Base-by-base conservation (phyloP, 2,797 vertebrate species). In the Psittacula echo region DNA sequence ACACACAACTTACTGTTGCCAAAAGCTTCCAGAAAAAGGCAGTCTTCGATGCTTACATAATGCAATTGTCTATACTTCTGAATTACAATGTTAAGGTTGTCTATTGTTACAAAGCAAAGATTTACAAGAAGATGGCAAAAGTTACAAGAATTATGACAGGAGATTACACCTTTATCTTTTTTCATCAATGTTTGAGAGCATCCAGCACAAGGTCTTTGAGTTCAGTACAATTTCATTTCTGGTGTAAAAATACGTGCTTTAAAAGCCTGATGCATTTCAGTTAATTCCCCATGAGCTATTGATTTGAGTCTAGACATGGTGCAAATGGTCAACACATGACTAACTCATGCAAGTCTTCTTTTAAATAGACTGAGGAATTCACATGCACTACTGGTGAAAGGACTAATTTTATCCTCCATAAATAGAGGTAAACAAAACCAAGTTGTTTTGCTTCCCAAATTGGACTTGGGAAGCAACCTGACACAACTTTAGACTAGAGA, bases 281-380 rank as follows among this genome's bases (percentile, higher is more conserved):
- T 7, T 51, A 24, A 50, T 44, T 71, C 24, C 9, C n/a, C 24
- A 4, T 3, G 2, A 73, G 34, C 23, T 78, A 9, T 7, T 17
- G 11, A 13, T 51, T 29, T 78, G 23, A n/a, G 45, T 54, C 39
- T 45, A 65, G 37, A 53, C 17, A 34, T 3, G 5, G 32, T 37
- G 9, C 30, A 90, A 65, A 34, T 5, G 17, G 18, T 34, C 6
- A 2, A 42, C 12, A 60, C 0, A 0, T 4, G 10, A n/a, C 23
- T 62, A 71, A 11, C 23, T 65, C 79, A 10, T 1, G 3, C 4
- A 51, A 47, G 24, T 27, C 34, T 56, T 70, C 32, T 75, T 32
- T 58, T 75, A 44, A 53, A 68, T 1, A 72, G 16, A 30, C 11
- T 12, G 16, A 82, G 8, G 32, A 89, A 51, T 67, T 32, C 29